Percentiles rank a stretch among this genome's conserved stretches.
Conservation (phyloP, 2,113 vertebrate genomes). For the Sapajus apella region DNA sequence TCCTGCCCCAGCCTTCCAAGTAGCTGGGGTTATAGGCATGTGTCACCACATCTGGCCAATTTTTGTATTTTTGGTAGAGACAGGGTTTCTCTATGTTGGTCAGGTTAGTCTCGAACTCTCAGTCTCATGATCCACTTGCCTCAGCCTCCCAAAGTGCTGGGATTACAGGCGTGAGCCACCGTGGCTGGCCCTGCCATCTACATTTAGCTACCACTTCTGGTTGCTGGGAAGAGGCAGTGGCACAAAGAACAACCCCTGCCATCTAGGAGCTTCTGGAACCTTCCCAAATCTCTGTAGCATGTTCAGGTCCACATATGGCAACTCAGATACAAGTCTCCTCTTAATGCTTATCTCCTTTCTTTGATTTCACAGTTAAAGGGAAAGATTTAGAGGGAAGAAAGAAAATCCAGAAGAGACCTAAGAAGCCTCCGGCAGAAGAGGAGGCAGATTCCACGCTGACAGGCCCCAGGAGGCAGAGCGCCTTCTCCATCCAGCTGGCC, state of each 20-base stretch:
- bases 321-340: background rate
- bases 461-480: background rate
- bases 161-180: no score
- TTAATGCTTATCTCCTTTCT: background rate
- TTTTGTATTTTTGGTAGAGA: no score
- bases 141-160: no score
- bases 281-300: background rate
- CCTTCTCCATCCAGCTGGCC: slow-evolving; percentile 77
- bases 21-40: no score
- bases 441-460: rapidly evolving
- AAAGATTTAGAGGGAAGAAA: background rate
- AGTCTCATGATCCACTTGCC: no score
- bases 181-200: no score
- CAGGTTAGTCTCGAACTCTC: no score
- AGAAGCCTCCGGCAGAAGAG: background rate
- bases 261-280: background rate
- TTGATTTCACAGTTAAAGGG: slow-evolving; percentile 52
- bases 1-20: no score
- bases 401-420: background rate
- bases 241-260: background rate
- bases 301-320: rapidly evolving
- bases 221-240: background rate
- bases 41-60: no score
- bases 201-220: background rate
- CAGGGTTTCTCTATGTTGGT: no score